These are phyloP conservation scores for Tonatia bakeri DNA, from an alignment of 2,113 vertebrate genomes.

Conservation along the genomic window DNA sequence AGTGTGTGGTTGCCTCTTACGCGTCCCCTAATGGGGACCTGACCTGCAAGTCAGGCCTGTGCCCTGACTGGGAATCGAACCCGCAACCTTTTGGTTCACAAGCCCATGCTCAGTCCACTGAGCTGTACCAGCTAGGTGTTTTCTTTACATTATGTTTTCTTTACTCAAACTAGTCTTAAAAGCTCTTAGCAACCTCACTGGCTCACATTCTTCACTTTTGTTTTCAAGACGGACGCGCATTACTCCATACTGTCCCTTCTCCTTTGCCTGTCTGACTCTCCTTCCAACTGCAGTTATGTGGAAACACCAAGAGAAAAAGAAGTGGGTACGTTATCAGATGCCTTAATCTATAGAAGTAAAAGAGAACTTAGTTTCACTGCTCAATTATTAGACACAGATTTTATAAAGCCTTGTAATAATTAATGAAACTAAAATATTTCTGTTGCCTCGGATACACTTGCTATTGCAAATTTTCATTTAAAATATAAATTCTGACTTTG, in stretches of 20 bases:
- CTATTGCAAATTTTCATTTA: neutral
- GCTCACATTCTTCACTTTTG: constrained; percentile 36
- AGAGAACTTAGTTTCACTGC: neutral
- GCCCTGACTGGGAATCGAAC: too few species aligned
- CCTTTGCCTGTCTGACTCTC: constrained; percentile 92
- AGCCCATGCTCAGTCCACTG: too few species aligned
- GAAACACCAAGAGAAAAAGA: constrained; percentile 88
- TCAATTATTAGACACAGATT: neutral
- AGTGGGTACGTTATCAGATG: constrained; percentile 78
- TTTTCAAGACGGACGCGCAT: constrained; percentile 86
- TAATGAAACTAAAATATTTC: neutral
- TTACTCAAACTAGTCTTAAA: neutral
- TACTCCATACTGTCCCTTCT: constrained; percentile 91
- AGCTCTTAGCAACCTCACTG: neutral
- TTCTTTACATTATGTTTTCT: neutral
- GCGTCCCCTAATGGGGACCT: too few species aligned
- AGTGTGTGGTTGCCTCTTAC: too few species aligned
- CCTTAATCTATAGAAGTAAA: neutral
- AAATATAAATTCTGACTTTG: neutral
- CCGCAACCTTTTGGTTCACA: too few species aligned
- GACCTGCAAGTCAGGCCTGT: too few species aligned
- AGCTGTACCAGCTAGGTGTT: too few species aligned
- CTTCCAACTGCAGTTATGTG: constrained; percentile 90
- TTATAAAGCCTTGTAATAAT: constrained; percentile 4
- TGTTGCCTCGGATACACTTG: neutral